phyloP scores from a whole-genome alignment of 2,113 vertebrate genomes.

The Centropristis striata region DNA sequence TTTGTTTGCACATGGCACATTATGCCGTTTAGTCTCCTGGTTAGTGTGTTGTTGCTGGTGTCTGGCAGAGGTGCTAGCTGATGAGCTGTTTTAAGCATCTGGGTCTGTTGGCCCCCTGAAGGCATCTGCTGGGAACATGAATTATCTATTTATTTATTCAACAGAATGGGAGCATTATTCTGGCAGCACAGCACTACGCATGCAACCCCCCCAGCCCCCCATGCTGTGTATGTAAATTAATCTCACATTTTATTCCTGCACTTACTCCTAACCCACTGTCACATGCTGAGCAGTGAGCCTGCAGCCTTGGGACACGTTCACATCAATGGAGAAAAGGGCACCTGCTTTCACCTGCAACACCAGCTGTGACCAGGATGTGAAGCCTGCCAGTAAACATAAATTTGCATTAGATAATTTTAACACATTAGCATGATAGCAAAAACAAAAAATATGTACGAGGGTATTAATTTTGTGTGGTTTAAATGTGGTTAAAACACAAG shows the following conservation, averaged over 20 bases:
- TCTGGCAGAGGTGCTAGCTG: slow-evolving; percentile 41
- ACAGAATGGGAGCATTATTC: slow-evolving; percentile 69
- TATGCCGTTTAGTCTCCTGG: slow-evolving; percentile 6
- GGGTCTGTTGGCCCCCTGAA: slow-evolving; percentile 45
- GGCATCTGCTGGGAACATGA: slow-evolving; percentile 65
- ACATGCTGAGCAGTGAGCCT: slow-evolving; percentile 44
- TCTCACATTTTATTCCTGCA: slow-evolving; percentile 55
- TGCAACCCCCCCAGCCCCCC: slow-evolving; percentile 46
- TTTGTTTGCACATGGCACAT: slow-evolving; percentile 5
- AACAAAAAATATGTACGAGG: background rate
- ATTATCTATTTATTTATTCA: slow-evolving; percentile 82
- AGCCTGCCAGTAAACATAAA: background rate
- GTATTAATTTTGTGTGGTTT: background rate
- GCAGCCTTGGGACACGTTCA: slow-evolving; percentile 46
- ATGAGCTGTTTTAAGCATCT: slow-evolving; percentile 65
- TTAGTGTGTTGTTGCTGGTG: slow-evolving; percentile 13
- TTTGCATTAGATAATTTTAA: background rate
- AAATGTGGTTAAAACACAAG: background rate
- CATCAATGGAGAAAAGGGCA: slow-evolving; percentile 22
- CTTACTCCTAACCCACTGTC: slow-evolving; percentile 36
- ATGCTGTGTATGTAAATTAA: slow-evolving; percentile 79
- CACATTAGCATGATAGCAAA: background rate
- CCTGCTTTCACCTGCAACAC: background rate
- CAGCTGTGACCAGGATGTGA: slow-evolving; percentile 27
- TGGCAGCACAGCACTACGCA: slow-evolving; percentile 46